Conservation (phyloP, 1,140 invertebrate genomes). For the Adoxophyes honmai region DNA sequence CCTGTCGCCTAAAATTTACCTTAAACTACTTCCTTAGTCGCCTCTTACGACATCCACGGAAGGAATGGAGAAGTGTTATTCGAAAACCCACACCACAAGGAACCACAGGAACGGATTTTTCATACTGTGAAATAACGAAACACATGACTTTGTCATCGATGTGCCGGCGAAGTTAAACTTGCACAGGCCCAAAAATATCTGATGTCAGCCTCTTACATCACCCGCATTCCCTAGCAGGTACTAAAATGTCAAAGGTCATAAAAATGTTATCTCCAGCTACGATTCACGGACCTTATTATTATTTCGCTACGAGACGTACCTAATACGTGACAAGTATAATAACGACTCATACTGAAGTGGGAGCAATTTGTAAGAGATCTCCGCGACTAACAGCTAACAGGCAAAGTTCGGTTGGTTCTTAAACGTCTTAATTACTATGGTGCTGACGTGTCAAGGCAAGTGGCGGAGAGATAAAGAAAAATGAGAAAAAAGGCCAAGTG, state of each 20-base stretch:
- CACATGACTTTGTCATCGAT: no score
- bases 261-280: slow-evolving; percentile 11
- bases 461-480: no score
- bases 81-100: no score
- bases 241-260: slow-evolving; percentile 9
- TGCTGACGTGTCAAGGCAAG: not conserved
- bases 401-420: not conserved
- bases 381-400: not conserved
- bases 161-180: no score
- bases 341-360: slow-evolving; percentile 17
- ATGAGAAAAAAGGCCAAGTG: no score
- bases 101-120: no score
- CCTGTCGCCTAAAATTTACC: no score
- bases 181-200: not conserved
- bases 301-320: slow-evolving; percentile 26
- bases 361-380: slow-evolving; percentile 12
- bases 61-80: no score
- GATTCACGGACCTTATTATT: slow-evolving; percentile 28
- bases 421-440: not conserved
- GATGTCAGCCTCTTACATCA: not conserved
- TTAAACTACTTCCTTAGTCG: no score
- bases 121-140: no score
- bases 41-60: no score
- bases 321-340: slow-evolving; percentile 31
- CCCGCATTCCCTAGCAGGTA: not conserved